phyloP scores from a whole-genome alignment of 2,113 vertebrate species.

The Chitala chitala region DNA sequence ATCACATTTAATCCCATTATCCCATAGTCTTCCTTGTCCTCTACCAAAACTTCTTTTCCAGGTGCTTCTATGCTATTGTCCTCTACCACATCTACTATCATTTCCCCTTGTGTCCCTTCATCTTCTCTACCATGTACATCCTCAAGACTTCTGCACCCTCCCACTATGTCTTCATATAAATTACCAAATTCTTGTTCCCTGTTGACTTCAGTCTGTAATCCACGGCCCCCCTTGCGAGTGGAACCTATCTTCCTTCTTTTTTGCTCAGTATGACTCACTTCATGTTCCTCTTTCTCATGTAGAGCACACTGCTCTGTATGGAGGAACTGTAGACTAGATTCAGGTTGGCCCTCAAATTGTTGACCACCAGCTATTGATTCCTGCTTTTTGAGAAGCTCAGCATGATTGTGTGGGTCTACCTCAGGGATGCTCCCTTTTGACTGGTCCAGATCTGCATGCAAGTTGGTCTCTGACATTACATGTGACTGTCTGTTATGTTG shows the following conservation, averaged over 20 bases:
- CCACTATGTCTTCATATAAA: not conserved
- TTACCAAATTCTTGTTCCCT: not conserved
- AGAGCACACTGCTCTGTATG: not conserved
- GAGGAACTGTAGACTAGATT: not conserved
- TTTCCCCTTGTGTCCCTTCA: not conserved
- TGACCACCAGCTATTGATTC: not conserved
- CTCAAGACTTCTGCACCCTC: not conserved
- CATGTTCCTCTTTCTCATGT: not conserved
- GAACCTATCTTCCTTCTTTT: slow-evolving; percentile 21
- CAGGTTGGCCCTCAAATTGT: not conserved
- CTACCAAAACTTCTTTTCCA: not conserved
- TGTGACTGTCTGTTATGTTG: not conserved
- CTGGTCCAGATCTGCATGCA: not conserved
- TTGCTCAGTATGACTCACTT: not conserved
- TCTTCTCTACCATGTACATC: not conserved
- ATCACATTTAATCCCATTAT: not conserved
- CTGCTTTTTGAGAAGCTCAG: not conserved
- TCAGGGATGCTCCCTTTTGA: not conserved
- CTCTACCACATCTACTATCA: not conserved
- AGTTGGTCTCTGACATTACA: not conserved
- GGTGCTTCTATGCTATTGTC: not conserved
- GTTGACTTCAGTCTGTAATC: not conserved
- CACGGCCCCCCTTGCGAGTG: slow-evolving; percentile 5
- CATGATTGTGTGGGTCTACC: not conserved
- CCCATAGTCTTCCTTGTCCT: not conserved